Evolutionary conservation across 92 coral and sea anemone species (phyloP).

Genomic region (Meandrina meandrites): DNA sequence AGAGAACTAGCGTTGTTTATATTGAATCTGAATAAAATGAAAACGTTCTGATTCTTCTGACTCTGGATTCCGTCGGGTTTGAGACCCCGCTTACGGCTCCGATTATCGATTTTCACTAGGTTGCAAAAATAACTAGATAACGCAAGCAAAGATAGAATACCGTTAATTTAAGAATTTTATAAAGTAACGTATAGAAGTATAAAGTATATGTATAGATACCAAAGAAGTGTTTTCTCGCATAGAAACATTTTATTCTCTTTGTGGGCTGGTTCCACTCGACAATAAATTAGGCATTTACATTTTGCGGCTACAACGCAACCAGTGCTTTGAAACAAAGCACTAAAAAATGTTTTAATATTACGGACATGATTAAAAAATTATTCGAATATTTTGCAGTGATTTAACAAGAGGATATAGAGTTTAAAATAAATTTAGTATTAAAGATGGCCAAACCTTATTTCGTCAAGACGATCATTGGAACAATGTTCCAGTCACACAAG

Average conservation of each 20-base stretch:
- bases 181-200: neutral
- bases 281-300: neutral
- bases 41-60: no score
- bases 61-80: no score
- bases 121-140: no score
- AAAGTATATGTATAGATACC: neutral
- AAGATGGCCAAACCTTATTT: neutral
- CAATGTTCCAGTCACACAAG: neutral
- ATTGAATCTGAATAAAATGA: no score
- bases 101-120: no score
- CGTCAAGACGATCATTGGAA: neutral
- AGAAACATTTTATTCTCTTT: neutral
- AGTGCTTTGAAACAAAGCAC: neutral
- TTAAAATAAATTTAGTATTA: neutral
- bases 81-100: no score
- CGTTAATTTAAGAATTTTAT: neutral
- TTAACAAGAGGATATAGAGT: neutral
- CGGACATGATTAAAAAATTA: neutral
- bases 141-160: neutral
- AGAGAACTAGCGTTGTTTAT: no score
- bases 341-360: neutral
- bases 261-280: constrained; percentile 6
- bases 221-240: neutral
- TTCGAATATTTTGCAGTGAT: neutral
- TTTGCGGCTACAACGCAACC: neutral